Percentiles rank a stretch among this genome's conserved stretches.
Evolutionary conservation across 1,140 invertebrate species (phyloP).

Genomic region (Drosophila lowei): DNA sequence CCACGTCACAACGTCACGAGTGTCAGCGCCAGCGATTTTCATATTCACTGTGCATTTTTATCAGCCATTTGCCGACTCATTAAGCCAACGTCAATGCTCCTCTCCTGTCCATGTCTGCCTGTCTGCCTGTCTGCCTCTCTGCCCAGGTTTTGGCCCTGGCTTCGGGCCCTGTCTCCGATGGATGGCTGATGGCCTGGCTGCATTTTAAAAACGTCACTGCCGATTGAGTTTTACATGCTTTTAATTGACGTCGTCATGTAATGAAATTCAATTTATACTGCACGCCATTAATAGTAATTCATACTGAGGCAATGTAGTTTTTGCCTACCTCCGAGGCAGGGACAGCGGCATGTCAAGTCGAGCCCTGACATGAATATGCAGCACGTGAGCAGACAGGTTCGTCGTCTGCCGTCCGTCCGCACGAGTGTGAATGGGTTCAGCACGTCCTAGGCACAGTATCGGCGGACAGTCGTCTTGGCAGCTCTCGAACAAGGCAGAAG

Average conservation of each 20-base stretch:
- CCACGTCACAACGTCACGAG: conserved; percentile 60
- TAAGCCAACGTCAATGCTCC: conserved; percentile 54
- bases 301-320: conserved; percentile 47
- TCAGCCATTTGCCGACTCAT: conserved; percentile 82
- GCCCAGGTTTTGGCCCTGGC: not conserved
- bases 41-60: conserved; percentile 75
- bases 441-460: conserved; percentile 1
- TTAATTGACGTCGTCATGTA: conserved; percentile 82
- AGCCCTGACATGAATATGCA: conserved; percentile 45
- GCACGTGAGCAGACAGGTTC: conserved; percentile 34
- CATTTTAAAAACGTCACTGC: conserved; percentile 78
- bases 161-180: conserved; percentile 3
- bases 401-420: too few species aligned
- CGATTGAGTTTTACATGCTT: conserved; percentile 82
- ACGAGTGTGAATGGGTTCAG: conserved; percentile 4
- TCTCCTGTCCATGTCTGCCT: conserved; percentile 7
- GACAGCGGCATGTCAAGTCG: conserved; percentile 1
- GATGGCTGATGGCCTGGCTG: conserved; percentile 52
- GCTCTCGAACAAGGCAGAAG: conserved; percentile 20
- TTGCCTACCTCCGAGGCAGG: not conserved
- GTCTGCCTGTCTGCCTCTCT: conserved; percentile 8
- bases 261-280: conserved; percentile 82
- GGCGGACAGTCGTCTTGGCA: conserved; percentile 11
- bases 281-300: conserved; percentile 75
- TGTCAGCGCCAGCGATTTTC: conserved; percentile 66